phyloP scores from a whole-genome alignment of 2,797 vertebrate genomes.

The Sandelia bainsii region DNA sequence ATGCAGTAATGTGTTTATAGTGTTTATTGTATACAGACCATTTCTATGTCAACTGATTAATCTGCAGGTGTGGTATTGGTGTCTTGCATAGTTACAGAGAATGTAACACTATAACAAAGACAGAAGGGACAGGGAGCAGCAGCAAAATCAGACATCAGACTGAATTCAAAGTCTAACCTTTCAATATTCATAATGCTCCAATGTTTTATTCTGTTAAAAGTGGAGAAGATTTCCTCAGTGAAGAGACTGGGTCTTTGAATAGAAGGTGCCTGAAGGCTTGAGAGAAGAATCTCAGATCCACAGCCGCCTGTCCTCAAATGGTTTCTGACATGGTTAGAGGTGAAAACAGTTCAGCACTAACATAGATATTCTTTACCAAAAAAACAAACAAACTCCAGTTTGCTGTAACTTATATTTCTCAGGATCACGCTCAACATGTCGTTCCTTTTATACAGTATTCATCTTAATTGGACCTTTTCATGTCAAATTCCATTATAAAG shows the following conservation, averaged over 20 bases:
- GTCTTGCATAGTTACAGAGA: neutral
- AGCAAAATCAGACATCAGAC: slow-evolving; percentile 34
- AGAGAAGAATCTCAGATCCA: slow-evolving; percentile 45
- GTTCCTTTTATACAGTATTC: neutral
- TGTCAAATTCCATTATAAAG: slow-evolving; percentile 3
- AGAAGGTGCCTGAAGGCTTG: slow-evolving; percentile 60
- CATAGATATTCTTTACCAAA: slow-evolving; percentile 12
- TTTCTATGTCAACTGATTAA: neutral
- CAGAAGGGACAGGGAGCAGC: slow-evolving; percentile 19
- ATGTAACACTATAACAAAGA: slow-evolving; percentile 14
- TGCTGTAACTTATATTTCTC: slow-evolving; percentile 7
- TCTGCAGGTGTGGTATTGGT: neutral
- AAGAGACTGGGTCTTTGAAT: slow-evolving; percentile 64
- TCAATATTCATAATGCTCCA: slow-evolving; percentile 73
- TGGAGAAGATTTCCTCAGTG: slow-evolving; percentile 52
- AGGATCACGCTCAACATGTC: neutral
- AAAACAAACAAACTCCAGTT: neutral
- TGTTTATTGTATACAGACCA: too few species aligned
- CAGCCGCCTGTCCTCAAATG: slow-evolving; percentile 50
- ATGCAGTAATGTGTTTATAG: too few species aligned
- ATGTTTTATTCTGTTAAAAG: slow-evolving; percentile 83
- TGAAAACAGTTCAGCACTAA: slow-evolving; percentile 24
- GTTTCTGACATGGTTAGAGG: slow-evolving; percentile 42
- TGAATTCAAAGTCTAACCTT: slow-evolving; percentile 59
- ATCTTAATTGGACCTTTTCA: neutral